Conservation (phyloP, 2,888 invertebrate genomes). For the Parelbella ahira region DNA sequence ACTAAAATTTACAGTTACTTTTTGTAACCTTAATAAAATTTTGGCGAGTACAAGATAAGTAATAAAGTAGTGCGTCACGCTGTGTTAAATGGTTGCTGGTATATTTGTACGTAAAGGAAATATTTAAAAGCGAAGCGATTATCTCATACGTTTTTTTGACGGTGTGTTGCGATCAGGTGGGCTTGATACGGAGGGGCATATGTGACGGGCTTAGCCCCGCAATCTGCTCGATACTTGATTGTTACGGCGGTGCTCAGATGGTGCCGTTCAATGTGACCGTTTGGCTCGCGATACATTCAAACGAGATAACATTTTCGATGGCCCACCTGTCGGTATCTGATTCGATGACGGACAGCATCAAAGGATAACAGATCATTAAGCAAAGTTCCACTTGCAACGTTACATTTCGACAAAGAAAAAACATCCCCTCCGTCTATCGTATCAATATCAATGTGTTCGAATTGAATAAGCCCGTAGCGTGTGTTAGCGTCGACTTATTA, state of each 20-base stretch:
- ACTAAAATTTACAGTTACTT: no score
- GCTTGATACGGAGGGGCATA: constrained; percentile 28
- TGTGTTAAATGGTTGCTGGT: no score
- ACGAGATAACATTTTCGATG: constrained; percentile 37
- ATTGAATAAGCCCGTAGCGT: no score
- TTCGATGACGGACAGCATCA: constrained; percentile 32
- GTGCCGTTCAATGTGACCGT: no score
- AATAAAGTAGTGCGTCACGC: no score
- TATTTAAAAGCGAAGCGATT: no score
- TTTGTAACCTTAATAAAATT: no score
- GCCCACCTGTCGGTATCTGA: constrained; percentile 35
- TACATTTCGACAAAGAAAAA: constrained; percentile 33
- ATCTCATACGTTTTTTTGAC: neutral
- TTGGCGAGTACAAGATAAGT: no score
- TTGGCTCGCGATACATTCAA: constrained; percentile 34
- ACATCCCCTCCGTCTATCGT: no score
- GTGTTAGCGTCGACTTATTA: constrained; percentile 4
- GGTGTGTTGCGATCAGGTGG: constrained; percentile 36
- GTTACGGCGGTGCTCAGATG: constrained; percentile 33
- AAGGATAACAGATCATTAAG: constrained; percentile 36
- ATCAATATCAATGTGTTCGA: no score
- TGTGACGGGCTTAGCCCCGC: constrained; percentile 41
- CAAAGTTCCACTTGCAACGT: constrained; percentile 30
- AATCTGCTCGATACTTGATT: constrained; percentile 46
- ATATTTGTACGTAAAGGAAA: no score